These are phyloP conservation scores for Tillus elongatus DNA, from an alignment of 2,888 invertebrate genomes.

Conservation along the genomic window DNA sequence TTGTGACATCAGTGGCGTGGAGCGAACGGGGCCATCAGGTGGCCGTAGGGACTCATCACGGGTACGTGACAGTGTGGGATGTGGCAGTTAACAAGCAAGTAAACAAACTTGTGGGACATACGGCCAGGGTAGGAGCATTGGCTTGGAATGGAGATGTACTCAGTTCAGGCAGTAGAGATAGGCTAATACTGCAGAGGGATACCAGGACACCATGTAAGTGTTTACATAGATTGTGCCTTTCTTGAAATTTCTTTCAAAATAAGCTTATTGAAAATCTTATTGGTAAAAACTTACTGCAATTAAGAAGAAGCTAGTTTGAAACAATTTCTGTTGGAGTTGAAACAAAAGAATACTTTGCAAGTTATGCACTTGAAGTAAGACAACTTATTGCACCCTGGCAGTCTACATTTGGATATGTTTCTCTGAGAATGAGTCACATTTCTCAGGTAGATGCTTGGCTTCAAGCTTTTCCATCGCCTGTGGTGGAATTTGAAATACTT, in stretches of 20 bases:
- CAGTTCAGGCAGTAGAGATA: slow-evolving; percentile 90
- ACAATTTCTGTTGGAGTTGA: no score
- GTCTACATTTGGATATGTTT: no score
- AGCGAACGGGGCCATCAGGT: slow-evolving; percentile 93
- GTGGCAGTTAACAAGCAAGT: slow-evolving; percentile 89
- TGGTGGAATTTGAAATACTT: no score
- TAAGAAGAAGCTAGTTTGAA: no score
- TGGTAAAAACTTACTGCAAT: no score
- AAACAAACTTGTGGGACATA: slow-evolving; percentile 83
- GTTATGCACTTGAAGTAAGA: no score
- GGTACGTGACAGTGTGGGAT: slow-evolving; percentile 97
- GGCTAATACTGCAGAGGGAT: slow-evolving; percentile 89
- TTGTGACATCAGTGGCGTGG: slow-evolving; percentile 98
- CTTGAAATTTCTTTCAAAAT: neutral
- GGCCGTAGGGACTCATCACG: slow-evolving; percentile 96
- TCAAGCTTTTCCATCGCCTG: no score
- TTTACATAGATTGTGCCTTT: slow-evolving; percentile 1
- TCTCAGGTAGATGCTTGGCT: no score
- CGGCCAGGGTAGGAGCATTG: slow-evolving; percentile 84
- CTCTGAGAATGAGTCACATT: no score
- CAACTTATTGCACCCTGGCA: no score
- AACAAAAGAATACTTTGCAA: no score
- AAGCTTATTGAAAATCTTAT: no score
- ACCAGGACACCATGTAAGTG: slow-evolving; percentile 69
- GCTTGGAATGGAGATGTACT: slow-evolving; percentile 97